Conservation (phyloP, 2,113 vertebrate genomes). For the Eulacestoma nigropectus region DNA sequence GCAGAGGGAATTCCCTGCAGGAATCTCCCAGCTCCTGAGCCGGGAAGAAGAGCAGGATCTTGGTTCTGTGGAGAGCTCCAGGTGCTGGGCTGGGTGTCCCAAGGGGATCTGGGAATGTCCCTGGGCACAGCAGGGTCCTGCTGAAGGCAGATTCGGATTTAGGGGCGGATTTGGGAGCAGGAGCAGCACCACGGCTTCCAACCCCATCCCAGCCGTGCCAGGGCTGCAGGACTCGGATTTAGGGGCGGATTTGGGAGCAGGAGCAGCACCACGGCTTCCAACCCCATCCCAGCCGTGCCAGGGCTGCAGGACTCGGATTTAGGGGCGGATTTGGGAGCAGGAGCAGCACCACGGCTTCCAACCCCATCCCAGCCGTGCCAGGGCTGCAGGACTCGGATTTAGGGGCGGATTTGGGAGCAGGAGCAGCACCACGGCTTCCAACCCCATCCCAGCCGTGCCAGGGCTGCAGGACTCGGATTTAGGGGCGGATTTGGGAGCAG, state of each 20-base stretch:
- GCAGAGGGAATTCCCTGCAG: neutral
- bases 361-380: neutral
- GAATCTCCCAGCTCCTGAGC: neutral
- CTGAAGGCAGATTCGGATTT: rapidly evolving
- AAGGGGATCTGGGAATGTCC: rapidly evolving
- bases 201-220: neutral
- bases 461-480: neutral
- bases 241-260: neutral
- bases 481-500: neutral
- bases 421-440: neutral
- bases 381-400: neutral
- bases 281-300: neutral
- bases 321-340: neutral
- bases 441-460: neutral
- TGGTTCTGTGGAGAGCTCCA: rapidly evolving
- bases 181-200: neutral
- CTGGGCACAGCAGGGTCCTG: rapidly evolving
- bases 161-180: neutral
- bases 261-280: neutral
- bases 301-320: neutral
- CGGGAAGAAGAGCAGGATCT: neutral
- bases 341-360: neutral
- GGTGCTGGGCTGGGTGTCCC: no score
- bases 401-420: neutral
- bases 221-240: neutral